A percentile compares a stretch with the other conserved stretches of the same genome.
Conservation (phyloP, 2,797 vertebrate species). For the Furcifer pardalis region DNA sequence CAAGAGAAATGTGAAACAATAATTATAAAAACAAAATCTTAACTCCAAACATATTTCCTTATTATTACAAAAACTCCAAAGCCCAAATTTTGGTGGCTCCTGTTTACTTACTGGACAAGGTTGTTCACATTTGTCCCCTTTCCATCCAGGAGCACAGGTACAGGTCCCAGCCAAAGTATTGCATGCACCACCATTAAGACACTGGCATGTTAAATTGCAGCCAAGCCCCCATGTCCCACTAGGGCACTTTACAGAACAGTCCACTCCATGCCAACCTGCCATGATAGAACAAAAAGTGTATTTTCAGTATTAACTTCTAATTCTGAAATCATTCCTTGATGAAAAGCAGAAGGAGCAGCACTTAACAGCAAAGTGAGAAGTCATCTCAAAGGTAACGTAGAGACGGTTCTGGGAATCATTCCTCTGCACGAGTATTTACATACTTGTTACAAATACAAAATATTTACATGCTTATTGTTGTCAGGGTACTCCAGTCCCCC, state of each 20-base stretch:
- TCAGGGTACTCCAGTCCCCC: neutral
- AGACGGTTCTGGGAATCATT: neutral
- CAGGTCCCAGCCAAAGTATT: constrained; percentile 88
- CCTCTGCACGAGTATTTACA: neutral
- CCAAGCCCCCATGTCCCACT: constrained; percentile 92
- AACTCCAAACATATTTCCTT: constrained; percentile 12
- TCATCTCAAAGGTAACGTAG: neutral
- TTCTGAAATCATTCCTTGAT: neutral
- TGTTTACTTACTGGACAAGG: constrained; percentile 86
- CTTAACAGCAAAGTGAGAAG: neutral
- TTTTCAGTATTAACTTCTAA: constrained; percentile 10
- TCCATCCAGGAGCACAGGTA: constrained; percentile 92
- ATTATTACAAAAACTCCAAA: neutral
- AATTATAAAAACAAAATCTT: constrained; percentile 4
- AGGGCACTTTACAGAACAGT: constrained; percentile 95
- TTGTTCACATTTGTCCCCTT: constrained; percentile 86
- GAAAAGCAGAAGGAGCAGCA: neutral
- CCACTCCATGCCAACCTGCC: constrained; percentile 95
- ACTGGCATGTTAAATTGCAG: constrained; percentile 90
- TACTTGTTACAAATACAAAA: neutral
- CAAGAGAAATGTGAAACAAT: constrained; percentile 17
- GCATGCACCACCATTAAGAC: constrained; percentile 89
- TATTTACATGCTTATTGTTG: neutral
- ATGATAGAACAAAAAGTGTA: constrained; percentile 20
- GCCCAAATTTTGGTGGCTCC: neutral